Base-by-base conservation (phyloP, 2,113 vertebrate genomes). In the Heliornis fulica region DNA sequence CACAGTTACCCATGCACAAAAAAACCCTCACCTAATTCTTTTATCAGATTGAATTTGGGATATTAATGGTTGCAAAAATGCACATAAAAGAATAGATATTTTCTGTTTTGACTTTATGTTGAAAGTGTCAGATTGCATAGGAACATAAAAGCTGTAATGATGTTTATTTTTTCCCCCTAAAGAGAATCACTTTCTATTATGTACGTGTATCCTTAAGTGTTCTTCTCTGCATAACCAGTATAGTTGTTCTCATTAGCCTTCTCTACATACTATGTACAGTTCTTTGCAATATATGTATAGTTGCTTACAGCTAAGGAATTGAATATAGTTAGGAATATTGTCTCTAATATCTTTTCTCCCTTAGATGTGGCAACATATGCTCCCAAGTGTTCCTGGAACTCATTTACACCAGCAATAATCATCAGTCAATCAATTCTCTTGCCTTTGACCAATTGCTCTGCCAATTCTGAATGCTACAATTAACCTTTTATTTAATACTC, bases 11-110 rank as follows among this genome's bases (percentile, higher is more conserved):
- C 65, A 65, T 34, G 45, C 41, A 36, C 77, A 21, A 78, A 60
- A 31, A 41, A 45, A 25, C 0, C 4, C 31, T 50, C 43, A 4
- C 72, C 32, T 40, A 0, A 0, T 41, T 70, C 21, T 70, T 51
- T 26, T 5, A 2, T 10, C 0, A 0, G 14, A 8, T 10, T 69
- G 18, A 14, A 13, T 71, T 64, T 48, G 57, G 13, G 32, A 9
- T 51, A 8, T 28, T 40, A 38, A 46, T 34, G 45, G 5, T 5
- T 26, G 41, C 70, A 41, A 41, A 88, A 38, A 72, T 41, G 36
- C 32, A 31, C 16, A 13, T 19, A 32, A 68, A 48, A 28, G 31
- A 15, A 50, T 4, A 0, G 36, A 14, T 41, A 17, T 32, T 75
- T 74, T 36, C 19, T 59, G 10, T 40, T 59, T 48, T 53, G 34